Base-by-base conservation (phyloP, 1,140 invertebrate species). In the Notospermus geniculatus region DNA sequence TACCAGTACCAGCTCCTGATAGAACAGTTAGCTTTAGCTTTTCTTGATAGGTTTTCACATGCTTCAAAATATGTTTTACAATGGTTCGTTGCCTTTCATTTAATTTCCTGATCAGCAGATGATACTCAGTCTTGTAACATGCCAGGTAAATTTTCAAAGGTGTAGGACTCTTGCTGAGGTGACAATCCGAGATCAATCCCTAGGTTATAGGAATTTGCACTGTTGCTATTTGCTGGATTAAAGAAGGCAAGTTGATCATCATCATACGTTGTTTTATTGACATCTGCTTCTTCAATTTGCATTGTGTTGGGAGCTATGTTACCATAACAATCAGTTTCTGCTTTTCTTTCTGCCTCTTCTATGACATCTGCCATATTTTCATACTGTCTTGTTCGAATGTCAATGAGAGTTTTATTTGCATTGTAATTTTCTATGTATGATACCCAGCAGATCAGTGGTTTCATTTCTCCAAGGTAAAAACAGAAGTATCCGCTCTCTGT, bases 1-100 rank as follows among this genome's bases (percentile, higher is more conserved):
- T 69, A 25, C 67, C 67, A 28, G 61, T 63, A 1, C 64, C 67
- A 32, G 64, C 67, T 7, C 32, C 32, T 36, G 32, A 36, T 15
- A 36, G 32, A 15, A 36, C 32, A 7, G 32, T 36, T 4, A 59
- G n/a, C 22, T 54, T 52, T 28, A 62, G 61, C 36, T 58, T 46
- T 45, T 30, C 23, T 22, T 9, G 43, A 22, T 54, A 25, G 25
- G 55, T 60, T 52, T 58, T 57, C 19, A 28, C 50, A 57, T 29
- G 56, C 29, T 58, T 19, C 11, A 58, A 29, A 15, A 60, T 57
- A 11, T 25, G 54, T 11, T 22, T 17, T 7, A 55, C 4, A 22
- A 25, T 19, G 4, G n/a, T 27, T 55, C 9, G 17, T 55, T 25
- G 23, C 19, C 27, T 25, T 55, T 55, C 54, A 55, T 55, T 50